These are phyloP conservation scores for Scolopax mira DNA, from an alignment of 2,113 vertebrate species.

Conservation along the genomic window DNA sequence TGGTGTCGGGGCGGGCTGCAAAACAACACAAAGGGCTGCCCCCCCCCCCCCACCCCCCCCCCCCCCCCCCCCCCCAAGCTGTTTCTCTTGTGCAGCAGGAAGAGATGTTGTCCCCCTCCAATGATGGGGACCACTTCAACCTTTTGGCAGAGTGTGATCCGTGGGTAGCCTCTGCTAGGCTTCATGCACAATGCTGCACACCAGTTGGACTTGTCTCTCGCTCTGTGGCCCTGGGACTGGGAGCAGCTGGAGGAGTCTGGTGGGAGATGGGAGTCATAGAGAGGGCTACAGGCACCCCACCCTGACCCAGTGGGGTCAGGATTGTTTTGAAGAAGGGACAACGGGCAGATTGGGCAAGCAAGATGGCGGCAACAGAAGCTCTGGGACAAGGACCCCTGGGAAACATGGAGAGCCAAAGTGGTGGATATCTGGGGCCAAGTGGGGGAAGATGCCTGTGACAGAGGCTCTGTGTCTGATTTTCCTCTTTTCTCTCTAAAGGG, in stretches of 20 bases:
- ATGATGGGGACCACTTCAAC: background rate
- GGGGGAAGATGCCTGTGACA: background rate
- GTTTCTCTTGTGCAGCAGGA: background rate
- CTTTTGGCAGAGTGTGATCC: background rate
- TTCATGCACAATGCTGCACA: accelerated
- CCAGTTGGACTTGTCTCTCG: background rate
- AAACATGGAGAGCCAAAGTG: background rate
- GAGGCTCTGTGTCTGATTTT: background rate
- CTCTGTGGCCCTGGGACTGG: accelerated
- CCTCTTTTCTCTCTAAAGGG: background rate
- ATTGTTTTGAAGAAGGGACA: background rate
- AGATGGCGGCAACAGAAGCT: background rate
- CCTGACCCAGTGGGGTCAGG: background rate
- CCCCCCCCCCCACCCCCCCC: accelerated
- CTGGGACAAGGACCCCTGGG: background rate
- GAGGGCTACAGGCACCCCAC: background rate
- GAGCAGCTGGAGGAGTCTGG: background rate
- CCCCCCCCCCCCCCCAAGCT: too few relatives aligned
- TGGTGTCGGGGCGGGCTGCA: background rate
- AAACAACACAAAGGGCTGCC: background rate
- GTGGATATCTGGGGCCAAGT: background rate
- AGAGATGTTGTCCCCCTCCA: background rate
- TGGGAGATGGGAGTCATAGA: background rate
- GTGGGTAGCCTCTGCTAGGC: background rate
- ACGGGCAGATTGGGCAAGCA: background rate